These are phyloP conservation scores for Myrmecobius fasciatus DNA, from an alignment of 2,113 vertebrate genomes.

Conservation along the genomic window DNA sequence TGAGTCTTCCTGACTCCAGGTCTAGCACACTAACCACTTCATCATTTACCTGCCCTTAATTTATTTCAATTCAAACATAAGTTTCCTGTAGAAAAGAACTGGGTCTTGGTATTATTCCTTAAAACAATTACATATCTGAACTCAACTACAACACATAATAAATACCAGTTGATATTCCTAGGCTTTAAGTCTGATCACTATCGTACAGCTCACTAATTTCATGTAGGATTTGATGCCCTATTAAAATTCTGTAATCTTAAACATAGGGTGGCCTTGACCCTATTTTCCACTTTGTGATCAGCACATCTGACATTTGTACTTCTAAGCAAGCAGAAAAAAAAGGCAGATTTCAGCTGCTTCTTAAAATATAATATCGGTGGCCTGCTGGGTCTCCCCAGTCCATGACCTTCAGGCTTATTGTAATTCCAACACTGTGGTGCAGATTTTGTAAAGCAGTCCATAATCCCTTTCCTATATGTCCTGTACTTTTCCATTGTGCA, in stretches of 20 bases:
- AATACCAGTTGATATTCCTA: not conserved
- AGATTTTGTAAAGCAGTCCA: constrained; percentile 16
- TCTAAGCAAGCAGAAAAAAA: not conserved
- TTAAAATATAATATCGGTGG: not conserved
- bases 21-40: not conserved
- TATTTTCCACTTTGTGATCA: not conserved
- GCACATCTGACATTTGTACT: not conserved
- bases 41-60: not conserved
- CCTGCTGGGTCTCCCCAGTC: not conserved
- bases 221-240: not conserved
- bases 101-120: not conserved
- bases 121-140: not conserved
- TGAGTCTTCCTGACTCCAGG: not conserved
- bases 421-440: not conserved
- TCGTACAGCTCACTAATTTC: not conserved
- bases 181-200: not conserved
- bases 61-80: not conserved
- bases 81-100: not conserved
- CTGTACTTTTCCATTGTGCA: not conserved
- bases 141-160: not conserved
- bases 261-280: not conserved
- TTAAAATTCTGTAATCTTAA: not conserved
- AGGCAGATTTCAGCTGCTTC: not conserved
- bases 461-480: not conserved
- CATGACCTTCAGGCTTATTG: not conserved